Evolutionary conservation across 2,113 vertebrate species (phyloP).

Genomic region (Falcunculus frontatus): DNA sequence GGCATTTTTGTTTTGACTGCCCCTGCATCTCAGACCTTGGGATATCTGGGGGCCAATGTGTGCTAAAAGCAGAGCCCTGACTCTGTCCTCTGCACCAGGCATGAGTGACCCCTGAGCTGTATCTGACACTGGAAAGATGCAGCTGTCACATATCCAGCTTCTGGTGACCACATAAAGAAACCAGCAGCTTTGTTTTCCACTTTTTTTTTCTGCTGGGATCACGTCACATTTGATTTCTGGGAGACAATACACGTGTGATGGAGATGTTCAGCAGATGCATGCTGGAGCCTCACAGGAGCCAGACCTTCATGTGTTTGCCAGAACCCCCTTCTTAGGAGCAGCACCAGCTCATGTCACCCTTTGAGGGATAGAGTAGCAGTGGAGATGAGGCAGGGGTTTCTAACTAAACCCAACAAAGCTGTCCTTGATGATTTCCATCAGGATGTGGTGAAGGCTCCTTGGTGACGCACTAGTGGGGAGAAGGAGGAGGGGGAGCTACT

Average conservation of each 20-base stretch:
- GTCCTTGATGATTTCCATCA: neutral
- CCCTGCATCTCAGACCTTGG: neutral
- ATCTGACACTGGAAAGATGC: neutral
- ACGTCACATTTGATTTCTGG: neutral
- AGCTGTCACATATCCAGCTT: neutral
- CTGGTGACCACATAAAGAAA: neutral
- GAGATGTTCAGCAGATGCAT: neutral
- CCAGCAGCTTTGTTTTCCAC: neutral
- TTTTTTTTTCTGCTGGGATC: neutral
- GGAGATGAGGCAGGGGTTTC: neutral
- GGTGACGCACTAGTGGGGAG: accelerated
- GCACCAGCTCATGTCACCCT: neutral
- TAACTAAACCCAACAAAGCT: neutral
- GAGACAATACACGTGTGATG: neutral
- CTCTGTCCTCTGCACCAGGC: accelerated
- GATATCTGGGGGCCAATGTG: neutral
- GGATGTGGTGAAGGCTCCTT: neutral
- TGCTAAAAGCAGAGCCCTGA: neutral
- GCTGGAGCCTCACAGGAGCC: neutral
- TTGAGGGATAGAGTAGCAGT: neutral
- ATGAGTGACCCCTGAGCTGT: neutral
- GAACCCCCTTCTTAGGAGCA: neutral
- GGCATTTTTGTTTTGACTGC: neutral
- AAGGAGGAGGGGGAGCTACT: neutral
- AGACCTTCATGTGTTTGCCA: neutral